Percentiles rank a stretch among this genome's conserved stretches.
These are phyloP conservation scores for Daubentonia madagascariensis DNA, from an alignment of 2,113 vertebrate genomes.

Conservation along the genomic window DNA sequence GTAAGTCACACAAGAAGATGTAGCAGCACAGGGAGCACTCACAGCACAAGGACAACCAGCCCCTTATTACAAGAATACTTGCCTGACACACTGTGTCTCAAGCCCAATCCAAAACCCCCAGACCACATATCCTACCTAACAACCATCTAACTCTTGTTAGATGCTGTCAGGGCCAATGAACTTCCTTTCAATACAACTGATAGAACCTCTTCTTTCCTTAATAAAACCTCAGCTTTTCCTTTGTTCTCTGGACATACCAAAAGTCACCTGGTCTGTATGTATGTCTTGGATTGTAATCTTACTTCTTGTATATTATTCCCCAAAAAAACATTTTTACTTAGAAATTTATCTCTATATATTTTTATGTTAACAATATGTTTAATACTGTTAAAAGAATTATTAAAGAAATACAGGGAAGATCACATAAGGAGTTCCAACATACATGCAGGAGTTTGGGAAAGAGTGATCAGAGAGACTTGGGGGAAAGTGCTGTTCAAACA, in stretches of 20 bases:
- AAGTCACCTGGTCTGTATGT: neutral
- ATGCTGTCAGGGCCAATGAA: neutral
- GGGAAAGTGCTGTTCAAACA: neutral
- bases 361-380: neutral
- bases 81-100: neutral
- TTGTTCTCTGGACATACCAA: neutral
- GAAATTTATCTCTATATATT: neutral
- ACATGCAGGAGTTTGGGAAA: neutral
- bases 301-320: neutral
- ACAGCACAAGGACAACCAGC: no score
- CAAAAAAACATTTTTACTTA: neutral
- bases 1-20: neutral
- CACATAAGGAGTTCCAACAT: no score
- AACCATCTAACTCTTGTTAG: neutral
- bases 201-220: no score
- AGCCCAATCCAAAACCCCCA: neutral
- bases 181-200: neutral
- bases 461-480: neutral
- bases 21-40: no score
- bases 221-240: neutral
- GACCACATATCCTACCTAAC: neutral
- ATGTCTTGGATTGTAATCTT: neutral
- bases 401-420: neutral
- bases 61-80: neutral
- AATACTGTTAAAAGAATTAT: neutral